Evolutionary conservation across 2,113 vertebrate genomes (phyloP).

Genomic region (Petroica traversi): DNA sequence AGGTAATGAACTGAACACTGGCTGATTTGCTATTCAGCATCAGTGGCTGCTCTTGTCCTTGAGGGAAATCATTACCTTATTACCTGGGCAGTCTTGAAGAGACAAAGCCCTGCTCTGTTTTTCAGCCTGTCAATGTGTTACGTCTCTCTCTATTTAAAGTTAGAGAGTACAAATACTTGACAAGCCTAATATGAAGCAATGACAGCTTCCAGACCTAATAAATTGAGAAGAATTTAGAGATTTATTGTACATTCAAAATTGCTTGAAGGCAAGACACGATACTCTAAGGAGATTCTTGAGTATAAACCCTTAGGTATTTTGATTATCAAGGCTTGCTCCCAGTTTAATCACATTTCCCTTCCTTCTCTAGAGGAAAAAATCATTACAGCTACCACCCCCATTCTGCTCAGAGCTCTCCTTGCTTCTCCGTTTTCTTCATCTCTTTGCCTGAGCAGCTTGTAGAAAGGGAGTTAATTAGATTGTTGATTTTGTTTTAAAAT

Average conservation of each 20-base stretch:
- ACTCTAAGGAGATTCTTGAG: neutral
- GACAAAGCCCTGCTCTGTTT: neutral
- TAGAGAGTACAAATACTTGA: neutral
- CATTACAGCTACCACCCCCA: neutral
- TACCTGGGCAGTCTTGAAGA: neutral
- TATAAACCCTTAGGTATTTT: slow-evolving; percentile 26
- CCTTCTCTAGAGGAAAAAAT: neutral
- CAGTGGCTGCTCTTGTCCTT: neutral
- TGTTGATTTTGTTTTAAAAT: slow-evolving; percentile 3
- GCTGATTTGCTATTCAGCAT: neutral
- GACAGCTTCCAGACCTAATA: slow-evolving; percentile 18
- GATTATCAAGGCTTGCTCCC: neutral
- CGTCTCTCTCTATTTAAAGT: neutral
- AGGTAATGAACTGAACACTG: neutral
- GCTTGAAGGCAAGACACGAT: neutral
- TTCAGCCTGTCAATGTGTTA: neutral
- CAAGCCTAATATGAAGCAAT: neutral
- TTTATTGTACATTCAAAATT: slow-evolving; percentile 7
- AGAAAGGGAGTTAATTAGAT: slow-evolving; percentile 14
- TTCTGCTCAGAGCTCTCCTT: neutral
- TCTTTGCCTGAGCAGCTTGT: neutral
- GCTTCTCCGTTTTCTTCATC: neutral
- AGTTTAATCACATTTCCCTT: slow-evolving; percentile 40
- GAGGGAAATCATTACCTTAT: slow-evolving; percentile 3
- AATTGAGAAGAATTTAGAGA: neutral